Base-by-base conservation (phyloP, 2,797 vertebrate genomes). In the Rhabdophis nuchalis region DNA sequence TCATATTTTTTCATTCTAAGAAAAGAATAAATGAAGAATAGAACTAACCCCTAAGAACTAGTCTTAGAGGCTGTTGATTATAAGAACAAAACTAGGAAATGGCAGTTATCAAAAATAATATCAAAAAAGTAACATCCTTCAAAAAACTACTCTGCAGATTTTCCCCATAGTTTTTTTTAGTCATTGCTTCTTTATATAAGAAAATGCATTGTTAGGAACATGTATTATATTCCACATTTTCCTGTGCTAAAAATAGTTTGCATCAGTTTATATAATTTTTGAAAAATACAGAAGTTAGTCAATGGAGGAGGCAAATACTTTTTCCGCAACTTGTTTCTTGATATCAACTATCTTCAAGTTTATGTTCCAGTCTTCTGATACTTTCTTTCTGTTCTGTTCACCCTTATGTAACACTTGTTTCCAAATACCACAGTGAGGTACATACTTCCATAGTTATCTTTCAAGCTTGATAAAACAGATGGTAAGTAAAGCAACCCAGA, bases 131-230 rank as follows among this genome's bases (percentile, higher is more conserved):
- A 25, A 20, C 52, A 32, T 32, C 20, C 90, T 25, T 57, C 13
- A 32, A 50, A 23, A 10, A 36, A n/a, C 72, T 56, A 27, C 56
- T 90, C 27, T 13, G 23, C 18, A 27, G 58, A 89, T 1, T 82
- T 90, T 36, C 41, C n/a, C 16, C 36, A 77, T 32, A 68, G 8
- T 94, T 91, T 95, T 91, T 95, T 61, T 87, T 87, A 93, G 93
- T 95, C 88, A 90, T 61, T 95, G 93, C 88, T 72, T 0, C 0
- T 93, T 91, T 13, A 27, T 88, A 3, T 58, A 60, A 88, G 5
- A 25, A 27, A 86, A 54, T 54, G 18, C n/a, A 86, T 54, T 20
- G 2, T 27, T 52, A 86, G 29, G 53, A 86, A 86, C 6, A 8
- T 20, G 29, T 86, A 53, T 53, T 53, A 32, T 52, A 32, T 86